Base-by-base conservation (phyloP, 2,113 vertebrate species). In the Rhinoptilus africanus region DNA sequence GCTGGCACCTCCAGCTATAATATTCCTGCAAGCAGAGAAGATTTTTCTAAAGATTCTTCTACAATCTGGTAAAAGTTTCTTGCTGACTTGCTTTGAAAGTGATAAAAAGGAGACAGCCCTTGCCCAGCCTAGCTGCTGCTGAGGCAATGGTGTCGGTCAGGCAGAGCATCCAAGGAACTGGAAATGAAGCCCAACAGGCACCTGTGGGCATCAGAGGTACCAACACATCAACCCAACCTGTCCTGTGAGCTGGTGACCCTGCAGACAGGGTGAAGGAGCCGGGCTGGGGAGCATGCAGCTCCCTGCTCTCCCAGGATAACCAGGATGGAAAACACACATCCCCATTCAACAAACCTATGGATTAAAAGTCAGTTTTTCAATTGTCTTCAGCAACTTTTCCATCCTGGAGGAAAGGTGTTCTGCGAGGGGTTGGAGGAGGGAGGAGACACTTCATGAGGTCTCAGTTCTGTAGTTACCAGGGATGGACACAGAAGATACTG, bases 101-200 rank as follows among this genome's bases (percentile, higher is more conserved):
- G 26, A 51, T 32, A 71, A 92, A 96, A 94, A 95, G 73, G 57
- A 85, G 66, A 85, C 63, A 88, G 80, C 82, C 86, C 80, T 73
- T 62, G 80, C 92, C 93, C 59, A 96, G 91, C 72, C 89, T 92
- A 80, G 80, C n/a, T 94, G 83, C 22, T 88, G 93, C 35, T 80
- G 69, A 89, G 50, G 56, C 75, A 77, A 82, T 1, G 0, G 56
- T 75, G 85, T 43, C 48, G 14, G 85, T 57, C 22, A 47, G 90
- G 34, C 81, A 85, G 79, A 85, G 68, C 30, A 50, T 83, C 90
- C 51, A 7, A 83, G 94, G 96, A 96, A 96, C 84, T 71, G 89
- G 81, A 95, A 96, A 53, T 77, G 39, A 89, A 96, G 89, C 34
- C 39, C 8, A 2, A 2, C 21, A 20, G 68, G 92, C 69, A 92